phyloP scores from a whole-genome alignment of 1,140 invertebrate genomes.

The Microplitis demolitor region DNA sequence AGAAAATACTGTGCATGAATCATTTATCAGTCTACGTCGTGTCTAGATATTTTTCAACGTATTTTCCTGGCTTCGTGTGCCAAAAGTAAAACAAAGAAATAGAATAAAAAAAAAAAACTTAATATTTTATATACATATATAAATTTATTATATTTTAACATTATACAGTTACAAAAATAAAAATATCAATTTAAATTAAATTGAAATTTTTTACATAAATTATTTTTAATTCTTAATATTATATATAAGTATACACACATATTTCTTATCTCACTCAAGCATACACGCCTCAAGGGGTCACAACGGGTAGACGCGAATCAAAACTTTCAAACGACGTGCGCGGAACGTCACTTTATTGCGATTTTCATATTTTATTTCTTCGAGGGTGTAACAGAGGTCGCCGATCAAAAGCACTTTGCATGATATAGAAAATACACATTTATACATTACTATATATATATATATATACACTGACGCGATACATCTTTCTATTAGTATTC shows the following conservation, averaged over 20 bases:
- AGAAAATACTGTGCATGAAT: slow-evolving; percentile 27
- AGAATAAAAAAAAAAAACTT: background rate
- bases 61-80: background rate
- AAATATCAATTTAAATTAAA: too few relatives aligned
- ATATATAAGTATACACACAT: background rate
- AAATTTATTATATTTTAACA: too few relatives aligned
- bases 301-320: slow-evolving; percentile 22
- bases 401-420: slow-evolving; percentile 29
- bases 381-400: slow-evolving; percentile 6
- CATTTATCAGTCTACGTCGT: slow-evolving; percentile 32
- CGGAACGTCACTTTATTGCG: slow-evolving; percentile 29
- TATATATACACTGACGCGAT: background rate
- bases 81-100: slow-evolving; percentile 3
- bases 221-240: too few relatives aligned
- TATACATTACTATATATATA: background rate
- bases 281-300: slow-evolving; percentile 2
- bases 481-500: background rate
- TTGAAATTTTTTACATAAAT: too few relatives aligned
- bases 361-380: slow-evolving; percentile 34
- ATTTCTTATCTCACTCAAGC: background rate
- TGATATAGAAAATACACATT: background rate
- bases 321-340: slow-evolving; percentile 25
- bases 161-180: too few relatives aligned
- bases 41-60: slow-evolving; percentile 15
- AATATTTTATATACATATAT: too few relatives aligned